Base-by-base conservation (phyloP, 1,140 invertebrate genomes). In the Zaprionus africanus region DNA sequence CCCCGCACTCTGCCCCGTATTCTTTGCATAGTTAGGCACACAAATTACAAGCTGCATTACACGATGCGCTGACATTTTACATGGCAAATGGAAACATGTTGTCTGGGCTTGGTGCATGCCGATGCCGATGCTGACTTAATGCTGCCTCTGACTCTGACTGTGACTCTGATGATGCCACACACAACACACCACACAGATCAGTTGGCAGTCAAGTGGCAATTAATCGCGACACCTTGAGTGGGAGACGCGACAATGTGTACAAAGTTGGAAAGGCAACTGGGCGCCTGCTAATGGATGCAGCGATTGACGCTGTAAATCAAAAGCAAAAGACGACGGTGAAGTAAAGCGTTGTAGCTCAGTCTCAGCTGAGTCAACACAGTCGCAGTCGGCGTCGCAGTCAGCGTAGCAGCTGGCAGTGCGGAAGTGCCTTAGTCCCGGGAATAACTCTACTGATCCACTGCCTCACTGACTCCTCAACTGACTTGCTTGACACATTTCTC, bases 31-130 rank as follows among this genome's bases (percentile, higher is more conserved):
- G 24, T 70, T 70, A 51, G 15, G 15, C 46, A 73, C 58, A 62
- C n/a, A 77, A 73, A 77, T 77, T 74, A 73, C 70, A 34, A 73
- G 49, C 43, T 51, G 69, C 28, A 73, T 73, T 65, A 77, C 75
- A 73, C 63, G 62, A 69, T 67, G 62, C 75, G 81, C 84, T 87
- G 84, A 78, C 84, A 87, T 87, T 87, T 87, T 87, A 87, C 84
- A 88, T 63, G 79, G 41, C 59, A 79, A 81, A 79, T 81, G 76
- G 59, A 81, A 81, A 81, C 78, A 83, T 84, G 17, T 87, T 90
- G 53, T 76, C 31, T 34, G 78, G 84, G 81, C 81, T 86, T 87
- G 84, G 83, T 81, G 68, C 59, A 43, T 71, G 66, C 28, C 54
- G 38, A 54, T 71, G 59, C 46, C 57, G 22, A 22, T 22, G 31